Evolutionary conservation across 2,113 vertebrate species (phyloP).

Genomic region (Arenaria interpres): DNA sequence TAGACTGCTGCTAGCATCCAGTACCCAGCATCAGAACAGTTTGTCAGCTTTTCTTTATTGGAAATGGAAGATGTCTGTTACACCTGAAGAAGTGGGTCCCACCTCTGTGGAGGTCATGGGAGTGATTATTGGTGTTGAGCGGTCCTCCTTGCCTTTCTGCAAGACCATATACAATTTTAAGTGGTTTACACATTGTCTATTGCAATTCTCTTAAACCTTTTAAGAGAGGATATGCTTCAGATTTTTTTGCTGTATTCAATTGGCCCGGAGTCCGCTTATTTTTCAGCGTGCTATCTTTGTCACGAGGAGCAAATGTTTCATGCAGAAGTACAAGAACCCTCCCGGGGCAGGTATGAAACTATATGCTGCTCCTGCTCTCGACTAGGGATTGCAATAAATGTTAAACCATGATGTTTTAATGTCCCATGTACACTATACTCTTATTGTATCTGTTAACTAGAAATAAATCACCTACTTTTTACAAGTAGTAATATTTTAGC

Average conservation of each 20-base stretch:
- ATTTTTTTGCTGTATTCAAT: background rate
- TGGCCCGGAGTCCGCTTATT: background rate
- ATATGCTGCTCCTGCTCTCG: background rate
- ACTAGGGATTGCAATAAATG: background rate
- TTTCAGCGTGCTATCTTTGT: background rate
- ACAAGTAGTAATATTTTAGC: background rate
- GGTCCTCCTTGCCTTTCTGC: background rate
- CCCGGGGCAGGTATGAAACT: background rate
- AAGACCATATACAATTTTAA: background rate
- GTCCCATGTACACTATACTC: background rate
- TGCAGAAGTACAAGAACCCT: background rate
- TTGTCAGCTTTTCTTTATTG: background rate
- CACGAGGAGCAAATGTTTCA: background rate
- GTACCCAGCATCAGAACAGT: background rate
- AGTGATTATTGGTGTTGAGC: background rate
- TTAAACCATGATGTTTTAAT: background rate
- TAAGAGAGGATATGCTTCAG: background rate
- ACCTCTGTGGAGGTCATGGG: background rate
- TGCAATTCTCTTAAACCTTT: background rate
- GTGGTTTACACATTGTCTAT: background rate
- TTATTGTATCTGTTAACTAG: background rate
- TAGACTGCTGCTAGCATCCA: background rate
- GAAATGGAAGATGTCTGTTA: too few species aligned
- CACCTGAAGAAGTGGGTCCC: background rate
- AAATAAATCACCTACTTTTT: background rate